A percentile compares a stretch with the other conserved stretches of the same genome.
Evolutionary conservation across 1,140 invertebrate genomes (phyloP).

Genomic region (Aphelenchoides fujianensis): DNA sequence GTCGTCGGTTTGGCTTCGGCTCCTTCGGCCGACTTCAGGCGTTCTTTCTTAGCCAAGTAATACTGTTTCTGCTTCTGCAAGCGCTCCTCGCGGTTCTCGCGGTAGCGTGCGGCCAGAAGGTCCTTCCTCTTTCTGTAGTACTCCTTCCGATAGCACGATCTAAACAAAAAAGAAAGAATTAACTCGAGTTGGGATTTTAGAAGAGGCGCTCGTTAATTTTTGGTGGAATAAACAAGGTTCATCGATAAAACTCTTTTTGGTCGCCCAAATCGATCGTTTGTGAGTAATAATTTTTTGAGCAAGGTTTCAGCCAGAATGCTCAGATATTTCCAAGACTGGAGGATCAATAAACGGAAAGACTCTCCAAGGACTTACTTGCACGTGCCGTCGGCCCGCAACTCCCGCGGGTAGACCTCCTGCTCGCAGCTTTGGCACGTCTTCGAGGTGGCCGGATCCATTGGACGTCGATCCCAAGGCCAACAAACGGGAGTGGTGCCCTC

Average conservation of each 20-base stretch:
- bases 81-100: background rate
- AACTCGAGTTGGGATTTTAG: background rate
- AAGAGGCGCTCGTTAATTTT: too few species aligned
- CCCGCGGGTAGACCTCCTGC: background rate
- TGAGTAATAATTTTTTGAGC: too few species aligned
- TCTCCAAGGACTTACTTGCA: conserved; percentile 4
- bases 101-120: conserved; percentile 2
- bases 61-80: conserved; percentile 9
- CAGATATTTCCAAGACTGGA: background rate
- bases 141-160: background rate
- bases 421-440: background rate
- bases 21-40: background rate
- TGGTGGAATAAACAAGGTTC: too few species aligned
- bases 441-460: background rate
- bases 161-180: background rate
- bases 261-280: too few species aligned
- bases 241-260: too few species aligned
- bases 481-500: background rate
- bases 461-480: background rate
- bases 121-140: background rate
- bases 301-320: background rate
- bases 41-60: background rate
- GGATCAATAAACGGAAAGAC: too few species aligned
- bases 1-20: background rate
- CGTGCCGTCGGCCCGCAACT: background rate